phyloP scores from a whole-genome alignment of 2,888 invertebrate genomes.

The Polydrusus cervinus region DNA sequence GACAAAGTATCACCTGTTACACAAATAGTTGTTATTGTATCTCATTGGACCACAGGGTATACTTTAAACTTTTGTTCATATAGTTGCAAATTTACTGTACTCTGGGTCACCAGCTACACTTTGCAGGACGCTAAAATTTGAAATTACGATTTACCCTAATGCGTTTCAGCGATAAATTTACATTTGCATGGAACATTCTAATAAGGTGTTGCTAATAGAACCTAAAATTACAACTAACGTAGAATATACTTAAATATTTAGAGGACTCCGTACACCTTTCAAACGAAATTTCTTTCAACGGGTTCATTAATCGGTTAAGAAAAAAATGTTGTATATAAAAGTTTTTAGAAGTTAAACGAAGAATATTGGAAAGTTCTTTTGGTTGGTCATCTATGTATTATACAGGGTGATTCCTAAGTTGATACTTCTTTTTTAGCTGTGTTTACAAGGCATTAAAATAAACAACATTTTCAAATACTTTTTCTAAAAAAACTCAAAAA shows the following conservation, averaged over 20 bases:
- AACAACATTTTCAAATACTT: no score
- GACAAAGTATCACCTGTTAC: background rate
- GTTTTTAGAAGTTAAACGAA: no score
- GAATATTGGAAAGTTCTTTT: no score
- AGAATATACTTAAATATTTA: background rate
- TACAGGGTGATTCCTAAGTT: no score
- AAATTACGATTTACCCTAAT: slow-evolving; percentile 5
- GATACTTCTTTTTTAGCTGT: no score
- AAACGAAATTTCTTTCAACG: no score
- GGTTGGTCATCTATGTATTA: no score
- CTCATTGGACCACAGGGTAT: background rate
- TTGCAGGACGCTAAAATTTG: background rate
- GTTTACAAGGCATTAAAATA: no score
- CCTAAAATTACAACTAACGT: background rate
- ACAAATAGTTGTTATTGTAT: background rate
- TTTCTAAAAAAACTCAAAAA: no score
- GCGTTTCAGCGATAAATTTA: background rate
- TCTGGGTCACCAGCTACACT: background rate
- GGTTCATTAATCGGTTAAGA: no score
- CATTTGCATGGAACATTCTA: background rate
- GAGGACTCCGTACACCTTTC: no score
- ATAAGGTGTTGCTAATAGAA: background rate
- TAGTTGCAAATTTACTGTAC: background rate
- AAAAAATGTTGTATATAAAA: no score
- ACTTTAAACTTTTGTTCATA: background rate